These are phyloP conservation scores for Magallana nippona DNA, from an alignment of 2,888 invertebrate genomes.

Conservation along the genomic window DNA sequence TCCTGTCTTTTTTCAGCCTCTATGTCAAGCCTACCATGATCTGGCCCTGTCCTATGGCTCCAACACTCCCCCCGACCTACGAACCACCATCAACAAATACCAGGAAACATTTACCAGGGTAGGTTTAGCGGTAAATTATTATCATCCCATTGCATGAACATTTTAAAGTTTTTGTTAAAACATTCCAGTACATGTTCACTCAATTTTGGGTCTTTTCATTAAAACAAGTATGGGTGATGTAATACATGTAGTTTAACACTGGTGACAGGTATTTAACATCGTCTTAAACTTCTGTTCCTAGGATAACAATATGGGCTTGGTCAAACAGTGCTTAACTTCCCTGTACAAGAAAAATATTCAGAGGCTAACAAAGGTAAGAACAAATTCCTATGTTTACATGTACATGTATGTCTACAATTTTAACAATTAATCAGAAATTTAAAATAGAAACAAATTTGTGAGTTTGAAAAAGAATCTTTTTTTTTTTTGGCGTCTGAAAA, in stretches of 20 bases:
- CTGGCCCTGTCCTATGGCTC: slow-evolving; percentile 89
- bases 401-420: background rate
- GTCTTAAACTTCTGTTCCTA: slow-evolving; percentile 44
- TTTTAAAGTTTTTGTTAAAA: no score
- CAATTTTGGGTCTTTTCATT: no score
- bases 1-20: slow-evolving; percentile 66
- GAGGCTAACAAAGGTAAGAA: slow-evolving; percentile 83
- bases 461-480: no score
- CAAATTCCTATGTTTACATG: background rate
- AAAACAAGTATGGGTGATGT: no score
- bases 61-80: slow-evolving; percentile 87
- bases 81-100: slow-evolving; percentile 87
- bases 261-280: no score
- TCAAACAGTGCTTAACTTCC: slow-evolving; percentile 89
- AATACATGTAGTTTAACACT: no score
- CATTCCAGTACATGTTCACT: no score
- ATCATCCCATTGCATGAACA: no score
- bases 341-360: slow-evolving; percentile 98
- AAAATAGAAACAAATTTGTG: no score
- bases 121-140: slow-evolving; percentile 48
- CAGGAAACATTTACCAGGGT: slow-evolving; percentile 88
- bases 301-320: slow-evolving; percentile 83
- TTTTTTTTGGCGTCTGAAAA: no score
- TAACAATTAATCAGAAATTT: background rate
- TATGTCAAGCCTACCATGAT: slow-evolving; percentile 89